A percentile compares a stretch with the other conserved stretches of the same genome.
These are phyloP conservation scores for Zootoca vivipara DNA, from an alignment of 2,113 vertebrate species.

Conservation along the genomic window DNA sequence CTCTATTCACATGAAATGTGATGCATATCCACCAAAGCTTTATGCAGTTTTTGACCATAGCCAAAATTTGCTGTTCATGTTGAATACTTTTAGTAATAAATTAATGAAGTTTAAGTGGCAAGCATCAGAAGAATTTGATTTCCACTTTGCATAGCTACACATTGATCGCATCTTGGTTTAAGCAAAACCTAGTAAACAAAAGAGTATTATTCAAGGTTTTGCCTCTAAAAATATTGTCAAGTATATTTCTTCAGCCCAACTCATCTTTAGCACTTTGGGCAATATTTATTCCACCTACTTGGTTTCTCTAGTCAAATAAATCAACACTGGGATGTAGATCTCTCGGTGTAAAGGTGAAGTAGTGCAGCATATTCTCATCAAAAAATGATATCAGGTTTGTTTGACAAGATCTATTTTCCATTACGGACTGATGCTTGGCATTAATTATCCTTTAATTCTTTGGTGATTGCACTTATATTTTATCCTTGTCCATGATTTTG, in stretches of 20 bases:
- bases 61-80: conserved; percentile 23
- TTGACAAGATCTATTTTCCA: conserved; percentile 40
- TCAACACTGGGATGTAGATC: neutral
- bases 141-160: neutral
- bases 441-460: conserved; percentile 41
- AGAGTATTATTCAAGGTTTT: conserved; percentile 15
- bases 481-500: conserved; percentile 16
- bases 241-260: conserved; percentile 21
- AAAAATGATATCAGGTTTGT: conserved; percentile 35
- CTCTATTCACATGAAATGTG: neutral
- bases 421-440: conserved; percentile 32
- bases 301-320: conserved; percentile 22
- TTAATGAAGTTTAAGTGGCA: conserved; percentile 31
- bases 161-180: conserved; percentile 19
- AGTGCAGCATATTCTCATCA: conserved; percentile 34
- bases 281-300: conserved; percentile 43
- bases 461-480: conserved; percentile 31
- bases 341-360: conserved; percentile 26
- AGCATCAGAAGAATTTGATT: conserved; percentile 11
- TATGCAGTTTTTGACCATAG: neutral
- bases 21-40: neutral
- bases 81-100: conserved; percentile 47
- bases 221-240: conserved; percentile 27
- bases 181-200: conserved; percentile 27
- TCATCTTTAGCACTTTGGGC: conserved; percentile 31